Percentiles rank a stretch among this genome's conserved stretches.
phyloP scores from a whole-genome alignment of 2,888 invertebrate genomes.

The Vannuccia rotundouncinata region DNA sequence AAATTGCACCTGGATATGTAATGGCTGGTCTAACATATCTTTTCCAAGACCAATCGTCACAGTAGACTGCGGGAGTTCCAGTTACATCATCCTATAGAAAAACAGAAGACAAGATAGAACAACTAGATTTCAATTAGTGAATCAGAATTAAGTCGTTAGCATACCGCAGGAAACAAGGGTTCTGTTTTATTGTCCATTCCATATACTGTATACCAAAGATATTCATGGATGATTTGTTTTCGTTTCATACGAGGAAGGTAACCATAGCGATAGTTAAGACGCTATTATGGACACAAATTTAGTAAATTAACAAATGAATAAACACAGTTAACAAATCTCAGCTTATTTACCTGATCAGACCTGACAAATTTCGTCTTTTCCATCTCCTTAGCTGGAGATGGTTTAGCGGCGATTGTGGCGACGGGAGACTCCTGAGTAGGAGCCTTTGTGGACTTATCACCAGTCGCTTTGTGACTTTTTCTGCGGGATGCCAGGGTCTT shows the following conservation, averaged over 20 bases:
- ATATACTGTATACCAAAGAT: not conserved
- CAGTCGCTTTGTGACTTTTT: not conserved
- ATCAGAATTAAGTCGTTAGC: not conserved
- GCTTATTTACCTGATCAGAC: not conserved
- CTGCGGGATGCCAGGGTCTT: not conserved
- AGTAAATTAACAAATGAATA: not conserved
- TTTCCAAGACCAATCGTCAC: conserved; percentile 3
- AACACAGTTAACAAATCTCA: not conserved
- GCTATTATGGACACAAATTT: not conserved
- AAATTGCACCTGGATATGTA: not conserved
- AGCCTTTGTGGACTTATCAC: not conserved
- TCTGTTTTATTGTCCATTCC: not conserved
- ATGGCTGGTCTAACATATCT: conserved; percentile 1
- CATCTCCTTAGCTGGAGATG: not conserved
- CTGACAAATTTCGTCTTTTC: not conserved
- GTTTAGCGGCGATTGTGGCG: not conserved
- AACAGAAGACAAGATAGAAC: not conserved
- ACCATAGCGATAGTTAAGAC: not conserved
- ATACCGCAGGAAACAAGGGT: not conserved
- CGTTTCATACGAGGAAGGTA: not conserved
- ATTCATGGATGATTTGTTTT: not conserved
- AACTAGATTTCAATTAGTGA: not conserved
- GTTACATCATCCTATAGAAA: not conserved
- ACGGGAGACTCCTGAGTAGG: not conserved
- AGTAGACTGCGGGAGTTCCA: not conserved